Evolutionary conservation across 1,140 invertebrate species (phyloP), one percentile per base, ranked within the genome.

Genomic region (Drosophila repletoides): DNA sequence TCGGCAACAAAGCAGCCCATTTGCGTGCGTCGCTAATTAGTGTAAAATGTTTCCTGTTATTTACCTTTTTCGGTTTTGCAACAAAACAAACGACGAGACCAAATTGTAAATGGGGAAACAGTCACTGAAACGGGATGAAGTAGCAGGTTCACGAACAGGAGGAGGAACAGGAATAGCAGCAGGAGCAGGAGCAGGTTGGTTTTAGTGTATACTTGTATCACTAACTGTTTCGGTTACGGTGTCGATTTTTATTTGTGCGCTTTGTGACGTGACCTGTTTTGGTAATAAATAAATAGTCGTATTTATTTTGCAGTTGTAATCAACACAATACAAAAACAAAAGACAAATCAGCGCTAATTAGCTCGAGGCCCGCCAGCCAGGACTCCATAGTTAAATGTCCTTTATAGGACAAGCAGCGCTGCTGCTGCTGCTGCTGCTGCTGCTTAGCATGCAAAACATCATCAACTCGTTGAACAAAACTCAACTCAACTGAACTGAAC

Each of bases 1-100:
- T 19, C 12, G 6, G 7, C 10, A 19, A 38, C 36, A 21, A 29
- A 63, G 49, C 79, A n/a, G 40, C 60, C 75, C 75, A 86, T 84
- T 87, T 87, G 81, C 76, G 72, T 87, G 81, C 76, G 76, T 76
- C 81, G 80, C 80, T 86, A 86, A 86, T 86, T 86, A 86, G 80
- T 86, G 80, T 86, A 86, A 86, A 86, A 86, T 87, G 80, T 86
- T 86, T 86, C 80, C 80, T 87, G 81, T 86, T 86, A 86, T 86
- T 86, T 86, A 86, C 80, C 81, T 86, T 80, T 86, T 86, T 86
- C 52, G 76, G 79, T 79, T 84, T 67, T 66, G 74, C 72, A 83
- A 63, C 76, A 76, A 72, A 81, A 75, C 76, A 72, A 81, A 72
- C 76, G 46, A 63, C 46, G 14, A 48, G 59, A 33, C 55, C 52